phyloP scores from a whole-genome alignment of 1,140 invertebrate genomes.

The Orchesella cincta region DNA sequence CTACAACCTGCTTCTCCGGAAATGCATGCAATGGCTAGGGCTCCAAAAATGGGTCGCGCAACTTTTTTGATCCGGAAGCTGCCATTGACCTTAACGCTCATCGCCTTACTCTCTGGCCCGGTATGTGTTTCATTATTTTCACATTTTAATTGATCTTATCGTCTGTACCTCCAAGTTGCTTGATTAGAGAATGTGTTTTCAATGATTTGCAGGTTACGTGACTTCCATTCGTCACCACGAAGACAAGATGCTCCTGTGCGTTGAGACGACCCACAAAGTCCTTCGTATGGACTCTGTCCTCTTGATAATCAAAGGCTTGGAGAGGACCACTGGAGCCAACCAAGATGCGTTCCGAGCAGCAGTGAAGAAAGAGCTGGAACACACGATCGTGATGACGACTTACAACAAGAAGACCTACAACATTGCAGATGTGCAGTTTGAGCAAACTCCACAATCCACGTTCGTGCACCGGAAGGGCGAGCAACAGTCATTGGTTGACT shows the following conservation, averaged over 20 bases:
- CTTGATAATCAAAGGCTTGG: slow-evolving; percentile 57
- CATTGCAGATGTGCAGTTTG: slow-evolving; percentile 80
- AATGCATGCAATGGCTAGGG: slow-evolving; percentile 35
- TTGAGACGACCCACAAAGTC: slow-evolving; percentile 76
- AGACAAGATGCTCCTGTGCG: slow-evolving; percentile 67
- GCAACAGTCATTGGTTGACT: slow-evolving; percentile 70
- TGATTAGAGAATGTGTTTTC: too few species aligned
- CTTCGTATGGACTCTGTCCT: slow-evolving; percentile 64
- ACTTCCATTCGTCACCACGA: slow-evolving; percentile 80
- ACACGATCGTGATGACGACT: slow-evolving; percentile 59
- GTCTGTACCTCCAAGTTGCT: too few species aligned
- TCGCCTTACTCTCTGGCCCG: slow-evolving; percentile 72
- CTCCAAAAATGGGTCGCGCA: slow-evolving; percentile 56
- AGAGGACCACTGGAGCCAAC: neutral
- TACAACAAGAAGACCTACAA: slow-evolving; percentile 77
- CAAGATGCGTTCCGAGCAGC: slow-evolving; percentile 34
- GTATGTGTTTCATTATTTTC: too few species aligned
- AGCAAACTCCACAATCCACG: slow-evolving; percentile 65
- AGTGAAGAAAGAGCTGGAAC: slow-evolving; percentile 56
- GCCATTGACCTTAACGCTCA: slow-evolving; percentile 57
- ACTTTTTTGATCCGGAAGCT: slow-evolving; percentile 44
- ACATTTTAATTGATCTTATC: too few species aligned
- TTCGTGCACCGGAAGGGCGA: slow-evolving; percentile 64
- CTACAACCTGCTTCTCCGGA: slow-evolving; percentile 71
- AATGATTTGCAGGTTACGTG: too few species aligned